These are phyloP conservation scores for Emberiza fucata DNA, from an alignment of 2,113 vertebrate species.

Conservation along the genomic window DNA sequence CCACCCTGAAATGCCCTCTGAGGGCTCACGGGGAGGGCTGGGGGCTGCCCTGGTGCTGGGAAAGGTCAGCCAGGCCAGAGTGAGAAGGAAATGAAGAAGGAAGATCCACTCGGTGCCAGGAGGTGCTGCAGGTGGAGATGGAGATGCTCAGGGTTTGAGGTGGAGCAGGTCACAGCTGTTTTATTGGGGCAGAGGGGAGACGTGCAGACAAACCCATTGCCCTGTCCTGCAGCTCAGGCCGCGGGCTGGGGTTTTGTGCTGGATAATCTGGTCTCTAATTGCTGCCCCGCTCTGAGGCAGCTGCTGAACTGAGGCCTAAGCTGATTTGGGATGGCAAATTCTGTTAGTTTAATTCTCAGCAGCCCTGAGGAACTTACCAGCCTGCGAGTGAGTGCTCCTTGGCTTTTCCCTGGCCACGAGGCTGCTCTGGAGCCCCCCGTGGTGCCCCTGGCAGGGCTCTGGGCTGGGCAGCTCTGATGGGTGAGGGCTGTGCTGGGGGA, in stretches of 20 bases:
- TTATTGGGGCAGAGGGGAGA: neutral
- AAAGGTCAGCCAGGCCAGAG: neutral
- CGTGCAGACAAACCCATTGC: neutral
- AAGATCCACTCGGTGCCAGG: fast-evolving
- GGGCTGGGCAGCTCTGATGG: neutral
- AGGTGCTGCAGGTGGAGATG: neutral
- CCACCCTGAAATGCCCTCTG: fast-evolving
- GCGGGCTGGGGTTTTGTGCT: neutral
- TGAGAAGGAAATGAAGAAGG: neutral
- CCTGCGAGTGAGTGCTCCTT: neutral
- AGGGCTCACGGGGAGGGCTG: neutral
- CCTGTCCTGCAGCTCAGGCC: neutral
- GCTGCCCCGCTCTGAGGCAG: slow-evolving; percentile 44
- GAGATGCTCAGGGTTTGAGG: neutral
- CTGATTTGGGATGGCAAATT: slow-evolving; percentile 54
- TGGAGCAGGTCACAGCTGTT: neutral
- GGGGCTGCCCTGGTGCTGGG: fast-evolving
- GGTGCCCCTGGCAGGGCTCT: neutral
- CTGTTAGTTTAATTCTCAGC: slow-evolving; percentile 50
- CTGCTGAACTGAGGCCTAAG: slow-evolving; percentile 34
- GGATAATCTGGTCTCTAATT: slow-evolving; percentile 43
- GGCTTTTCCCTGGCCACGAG: neutral
- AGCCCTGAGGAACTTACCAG: neutral
- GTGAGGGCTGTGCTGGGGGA: neutral
- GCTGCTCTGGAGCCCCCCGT: neutral